These are phyloP conservation scores for Drosophila nigricruria DNA, from an alignment of 2,888 invertebrate species.

Conservation along the genomic window DNA sequence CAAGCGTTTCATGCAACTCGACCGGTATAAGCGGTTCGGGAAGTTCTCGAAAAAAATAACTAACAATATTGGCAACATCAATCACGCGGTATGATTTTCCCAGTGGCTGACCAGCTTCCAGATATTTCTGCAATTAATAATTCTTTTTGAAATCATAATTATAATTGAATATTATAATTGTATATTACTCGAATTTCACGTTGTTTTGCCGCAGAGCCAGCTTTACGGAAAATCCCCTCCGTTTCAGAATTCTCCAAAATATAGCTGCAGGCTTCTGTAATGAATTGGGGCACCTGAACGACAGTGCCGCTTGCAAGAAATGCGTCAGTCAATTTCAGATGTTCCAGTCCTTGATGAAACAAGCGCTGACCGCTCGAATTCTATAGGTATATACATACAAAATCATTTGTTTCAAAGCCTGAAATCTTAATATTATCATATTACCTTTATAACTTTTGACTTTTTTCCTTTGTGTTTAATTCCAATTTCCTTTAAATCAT, in stretches of 20 bases:
- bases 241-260: constrained; percentile 89
- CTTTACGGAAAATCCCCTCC: constrained; percentile 95
- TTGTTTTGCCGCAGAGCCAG: constrained; percentile 87
- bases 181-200: constrained; percentile 8
- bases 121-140: constrained; percentile 5
- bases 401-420: background rate
- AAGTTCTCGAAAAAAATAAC: constrained; percentile 93
- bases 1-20: constrained; percentile 90
- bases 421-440: background rate
- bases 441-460: constrained; percentile 5
- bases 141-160: no score
- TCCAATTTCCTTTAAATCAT: constrained; percentile 9
- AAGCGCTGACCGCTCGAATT: constrained; percentile 1
- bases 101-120: constrained; percentile 9
- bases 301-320: constrained; percentile 89
- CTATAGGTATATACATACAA: background rate
- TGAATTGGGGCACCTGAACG: constrained; percentile 90
- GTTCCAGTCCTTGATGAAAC: constrained; percentile 29
- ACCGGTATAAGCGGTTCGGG: constrained; percentile 93
- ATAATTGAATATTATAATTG: no score
- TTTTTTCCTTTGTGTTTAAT: constrained; percentile 14
- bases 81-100: constrained; percentile 89
- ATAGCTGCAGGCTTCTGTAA: constrained; percentile 90
- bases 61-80: constrained; percentile 94
- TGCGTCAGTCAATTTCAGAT: constrained; percentile 86